These are phyloP conservation scores for Prochilodus magdalenae DNA, from an alignment of 2,113 vertebrate genomes.

Conservation along the genomic window DNA sequence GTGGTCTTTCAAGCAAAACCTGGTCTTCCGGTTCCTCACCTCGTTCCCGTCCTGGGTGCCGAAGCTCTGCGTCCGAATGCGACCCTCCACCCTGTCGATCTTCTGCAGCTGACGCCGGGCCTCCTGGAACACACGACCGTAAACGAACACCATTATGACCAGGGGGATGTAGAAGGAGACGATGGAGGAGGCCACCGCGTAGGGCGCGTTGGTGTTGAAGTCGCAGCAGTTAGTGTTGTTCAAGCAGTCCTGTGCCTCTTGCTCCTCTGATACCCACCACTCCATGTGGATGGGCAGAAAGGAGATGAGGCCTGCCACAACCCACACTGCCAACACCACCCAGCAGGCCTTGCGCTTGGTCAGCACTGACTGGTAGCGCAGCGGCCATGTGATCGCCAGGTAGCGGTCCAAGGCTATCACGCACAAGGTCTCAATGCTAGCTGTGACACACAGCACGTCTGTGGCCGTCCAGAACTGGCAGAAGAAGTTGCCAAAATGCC, in stretches of 20 bases:
- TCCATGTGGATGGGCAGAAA: conserved; percentile 94
- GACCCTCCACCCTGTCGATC: conserved; percentile 86
- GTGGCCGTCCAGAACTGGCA: conserved; percentile 94
- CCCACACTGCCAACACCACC: conserved; percentile 89
- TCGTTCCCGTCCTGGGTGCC: conserved; percentile 71
- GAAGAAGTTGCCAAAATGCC: conserved; percentile 91
- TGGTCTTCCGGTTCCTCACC: conserved; percentile 70
- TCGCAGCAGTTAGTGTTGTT: conserved; percentile 82
- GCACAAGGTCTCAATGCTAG: conserved; percentile 96
- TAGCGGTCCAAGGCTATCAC: conserved; percentile 97
- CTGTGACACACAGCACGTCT: conserved; percentile 94
- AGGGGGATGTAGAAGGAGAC: conserved; percentile 96
- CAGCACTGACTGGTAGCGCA: conserved; percentile 90
- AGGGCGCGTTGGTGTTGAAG: conserved; percentile 88
- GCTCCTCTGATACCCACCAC: conserved; percentile 78
- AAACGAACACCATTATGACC: conserved; percentile 93
- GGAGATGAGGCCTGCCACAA: conserved; percentile 91
- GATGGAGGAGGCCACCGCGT: conserved; percentile 91
- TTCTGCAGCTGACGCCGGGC: conserved; percentile 92
- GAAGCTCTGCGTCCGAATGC: conserved; percentile 81
- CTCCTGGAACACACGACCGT: conserved; percentile 91
- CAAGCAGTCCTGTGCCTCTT: conserved; percentile 73
- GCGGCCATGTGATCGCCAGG: conserved; percentile 93
- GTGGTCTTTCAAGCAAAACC: conserved; percentile 91
- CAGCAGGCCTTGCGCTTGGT: conserved; percentile 89